Conservation (phyloP, 2,797 vertebrate species). For the Anomalospiza imberbis region DNA sequence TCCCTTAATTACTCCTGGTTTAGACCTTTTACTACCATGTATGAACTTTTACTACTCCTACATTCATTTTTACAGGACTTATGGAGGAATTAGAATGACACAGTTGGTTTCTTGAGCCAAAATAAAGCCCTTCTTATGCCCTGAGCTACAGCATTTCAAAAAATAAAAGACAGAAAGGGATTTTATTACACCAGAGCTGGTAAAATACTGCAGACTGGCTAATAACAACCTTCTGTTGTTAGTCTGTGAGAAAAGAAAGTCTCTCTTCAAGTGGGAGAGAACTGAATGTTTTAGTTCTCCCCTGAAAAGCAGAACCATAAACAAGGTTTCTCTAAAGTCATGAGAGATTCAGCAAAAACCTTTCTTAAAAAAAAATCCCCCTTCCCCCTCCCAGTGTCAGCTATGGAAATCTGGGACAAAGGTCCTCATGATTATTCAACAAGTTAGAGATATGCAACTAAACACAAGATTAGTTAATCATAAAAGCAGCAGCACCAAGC, state of each 20-base stretch:
- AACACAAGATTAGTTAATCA: constrained; percentile 5
- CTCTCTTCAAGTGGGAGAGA: background rate
- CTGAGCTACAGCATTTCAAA: background rate
- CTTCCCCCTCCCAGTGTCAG: background rate
- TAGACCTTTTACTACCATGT: background rate
- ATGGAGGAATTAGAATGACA: background rate
- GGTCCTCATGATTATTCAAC: constrained; percentile 46
- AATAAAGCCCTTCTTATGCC: background rate
- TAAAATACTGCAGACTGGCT: background rate
- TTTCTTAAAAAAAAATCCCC: background rate
- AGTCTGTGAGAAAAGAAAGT: background rate
- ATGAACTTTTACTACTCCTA: background rate
- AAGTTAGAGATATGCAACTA: background rate
- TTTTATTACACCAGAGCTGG: background rate
- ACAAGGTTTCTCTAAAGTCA: background rate
- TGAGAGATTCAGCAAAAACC: background rate
- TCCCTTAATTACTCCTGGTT: background rate
- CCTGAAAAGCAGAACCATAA: background rate
- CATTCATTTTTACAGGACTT: background rate
- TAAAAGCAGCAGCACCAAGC: background rate
- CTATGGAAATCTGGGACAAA: constrained; percentile 41
- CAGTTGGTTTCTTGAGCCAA: background rate
- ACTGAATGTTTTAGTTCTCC: background rate
- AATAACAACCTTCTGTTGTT: background rate
- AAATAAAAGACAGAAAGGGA: background rate